phyloP scores from a whole-genome alignment of 2,113 vertebrate genomes.

The Empidonax alnorum region DNA sequence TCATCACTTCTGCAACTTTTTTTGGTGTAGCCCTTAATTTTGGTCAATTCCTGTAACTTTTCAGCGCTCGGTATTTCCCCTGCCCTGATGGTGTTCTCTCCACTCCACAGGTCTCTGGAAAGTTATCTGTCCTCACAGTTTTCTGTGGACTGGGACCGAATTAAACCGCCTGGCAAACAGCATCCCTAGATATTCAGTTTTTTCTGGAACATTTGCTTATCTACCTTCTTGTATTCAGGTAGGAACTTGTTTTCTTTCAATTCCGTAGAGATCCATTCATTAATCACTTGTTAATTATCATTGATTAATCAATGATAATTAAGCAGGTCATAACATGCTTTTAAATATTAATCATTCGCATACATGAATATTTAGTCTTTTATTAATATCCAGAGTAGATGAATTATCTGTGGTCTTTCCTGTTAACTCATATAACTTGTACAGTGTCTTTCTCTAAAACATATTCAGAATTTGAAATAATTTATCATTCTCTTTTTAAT shows the following conservation, averaged over 20 bases:
- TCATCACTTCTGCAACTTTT: background rate
- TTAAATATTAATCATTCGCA: conserved; percentile 20
- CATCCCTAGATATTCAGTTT: background rate
- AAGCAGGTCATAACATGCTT: background rate
- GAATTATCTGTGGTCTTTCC: background rate
- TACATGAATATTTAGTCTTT: conserved; percentile 26
- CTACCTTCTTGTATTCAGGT: background rate
- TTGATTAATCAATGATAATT: conserved; percentile 32
- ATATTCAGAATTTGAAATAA: background rate
- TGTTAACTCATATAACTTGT: background rate
- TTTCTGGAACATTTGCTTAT: background rate
- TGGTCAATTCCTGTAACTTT: background rate
- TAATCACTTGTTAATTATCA: conserved; percentile 25
- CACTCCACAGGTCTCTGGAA: background rate
- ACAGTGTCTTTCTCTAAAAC: background rate
- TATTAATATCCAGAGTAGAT: background rate
- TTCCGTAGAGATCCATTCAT: conserved; percentile 4
- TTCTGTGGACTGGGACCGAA: background rate
- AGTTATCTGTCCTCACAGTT: background rate
- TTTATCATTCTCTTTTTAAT: background rate
- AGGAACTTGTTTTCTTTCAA: background rate
- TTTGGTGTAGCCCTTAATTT: background rate
- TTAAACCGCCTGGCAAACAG: background rate
- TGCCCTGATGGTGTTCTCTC: background rate
- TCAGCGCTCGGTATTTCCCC: background rate